phyloP scores from a whole-genome alignment of 2,888 invertebrate genomes.

The Athalia circularis region DNA sequence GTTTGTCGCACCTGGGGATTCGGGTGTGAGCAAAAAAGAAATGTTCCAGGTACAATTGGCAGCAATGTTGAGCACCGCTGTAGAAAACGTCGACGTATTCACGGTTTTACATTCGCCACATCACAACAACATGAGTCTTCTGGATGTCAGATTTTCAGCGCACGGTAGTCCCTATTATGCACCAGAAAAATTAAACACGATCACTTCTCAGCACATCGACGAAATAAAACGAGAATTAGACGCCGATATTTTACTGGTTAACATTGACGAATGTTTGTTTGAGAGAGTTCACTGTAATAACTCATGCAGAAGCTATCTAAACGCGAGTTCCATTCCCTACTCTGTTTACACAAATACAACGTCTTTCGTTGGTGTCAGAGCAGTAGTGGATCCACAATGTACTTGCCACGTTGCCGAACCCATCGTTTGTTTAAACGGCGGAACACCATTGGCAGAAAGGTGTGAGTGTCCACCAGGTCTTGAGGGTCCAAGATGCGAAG shows the following conservation, averaged over 20 bases:
- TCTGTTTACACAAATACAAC: conserved; percentile 95
- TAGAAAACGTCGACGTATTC: conserved; percentile 93
- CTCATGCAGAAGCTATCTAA: conserved; percentile 88
- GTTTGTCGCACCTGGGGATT: conserved; percentile 82
- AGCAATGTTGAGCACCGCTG: conserved; percentile 84
- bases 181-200: conserved; percentile 90
- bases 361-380: conserved; percentile 94
- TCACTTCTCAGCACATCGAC: conserved; percentile 83
- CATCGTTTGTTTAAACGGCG: conserved; percentile 86
- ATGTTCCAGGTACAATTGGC: conserved; percentile 81
- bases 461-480: conserved; percentile 88
- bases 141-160: conserved; percentile 94
- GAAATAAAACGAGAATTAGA: conserved; percentile 84
- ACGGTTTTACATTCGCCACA: conserved; percentile 88
- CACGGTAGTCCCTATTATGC: conserved; percentile 96
- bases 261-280: conserved; percentile 92
- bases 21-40: conserved; percentile 84
- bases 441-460: conserved; percentile 77
- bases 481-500: conserved; percentile 93
- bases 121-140: conserved; percentile 77
- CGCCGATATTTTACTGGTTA: conserved; percentile 88
- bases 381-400: conserved; percentile 88
- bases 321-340: conserved; percentile 84
- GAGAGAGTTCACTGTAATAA: conserved; percentile 83
- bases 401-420: conserved; percentile 79